phyloP scores from a whole-genome alignment of 2,888 invertebrate species.

The Pterobdella sp. region DNA sequence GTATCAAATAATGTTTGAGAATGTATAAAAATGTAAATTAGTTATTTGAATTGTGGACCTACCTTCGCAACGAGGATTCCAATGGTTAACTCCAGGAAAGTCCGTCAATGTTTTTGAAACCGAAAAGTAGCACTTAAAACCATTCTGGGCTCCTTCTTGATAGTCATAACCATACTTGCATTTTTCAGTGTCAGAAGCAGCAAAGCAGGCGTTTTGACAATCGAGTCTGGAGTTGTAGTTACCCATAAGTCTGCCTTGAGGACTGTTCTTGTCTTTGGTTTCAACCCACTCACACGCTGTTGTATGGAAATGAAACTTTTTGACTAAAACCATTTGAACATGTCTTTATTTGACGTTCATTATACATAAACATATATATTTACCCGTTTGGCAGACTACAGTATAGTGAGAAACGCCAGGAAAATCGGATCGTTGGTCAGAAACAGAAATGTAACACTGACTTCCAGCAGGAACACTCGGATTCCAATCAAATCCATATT shows the following conservation, averaged over 20 bases:
- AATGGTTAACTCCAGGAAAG: constrained; percentile 8
- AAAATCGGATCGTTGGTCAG: too few relatives aligned
- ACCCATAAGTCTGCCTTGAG: background rate
- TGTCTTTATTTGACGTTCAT: too few relatives aligned
- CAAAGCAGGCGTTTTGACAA: background rate
- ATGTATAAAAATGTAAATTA: background rate
- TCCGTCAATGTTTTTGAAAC: background rate
- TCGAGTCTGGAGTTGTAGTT: background rate
- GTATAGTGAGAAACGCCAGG: constrained; percentile 1
- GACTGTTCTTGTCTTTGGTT: constrained; percentile 10
- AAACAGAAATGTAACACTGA: background rate
- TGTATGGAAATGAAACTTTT: background rate
- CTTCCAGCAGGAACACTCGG: background rate
- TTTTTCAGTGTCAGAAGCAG: background rate
- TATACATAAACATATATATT: too few relatives aligned
- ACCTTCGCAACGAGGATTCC: background rate
- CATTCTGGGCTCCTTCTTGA: background rate
- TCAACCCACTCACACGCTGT: background rate
- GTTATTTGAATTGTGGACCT: too few relatives aligned
- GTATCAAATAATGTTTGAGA: background rate
- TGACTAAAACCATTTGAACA: too few relatives aligned
- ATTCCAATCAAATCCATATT: background rate
- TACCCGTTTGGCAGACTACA: background rate
- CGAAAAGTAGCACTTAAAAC: background rate
- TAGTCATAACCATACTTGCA: constrained; percentile 1